A percentile compares a stretch with the other conserved stretches of the same genome.
phyloP scores from a whole-genome alignment of 1,140 invertebrate species.

The Reticulitermes speratus region DNA sequence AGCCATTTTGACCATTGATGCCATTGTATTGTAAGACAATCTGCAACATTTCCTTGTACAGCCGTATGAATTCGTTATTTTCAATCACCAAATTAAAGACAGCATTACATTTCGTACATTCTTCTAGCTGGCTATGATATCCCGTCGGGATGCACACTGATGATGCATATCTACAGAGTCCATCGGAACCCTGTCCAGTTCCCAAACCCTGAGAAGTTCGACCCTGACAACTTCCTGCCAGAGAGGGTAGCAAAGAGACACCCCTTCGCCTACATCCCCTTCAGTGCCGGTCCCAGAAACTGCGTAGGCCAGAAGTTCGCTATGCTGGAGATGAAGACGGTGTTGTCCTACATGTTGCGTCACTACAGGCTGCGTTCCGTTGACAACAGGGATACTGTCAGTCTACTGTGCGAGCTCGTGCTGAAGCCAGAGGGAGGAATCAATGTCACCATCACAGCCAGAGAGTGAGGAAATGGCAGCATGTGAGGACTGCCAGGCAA shows the following conservation, averaged over 20 bases:
- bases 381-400: conserved; percentile 40
- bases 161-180: conserved; percentile 56
- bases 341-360: conserved; percentile 42
- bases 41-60: no score
- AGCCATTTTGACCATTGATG: conserved; percentile 41
- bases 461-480: no score
- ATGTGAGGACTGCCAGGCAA: no score
- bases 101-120: conserved; percentile 41
- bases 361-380: conserved; percentile 10
- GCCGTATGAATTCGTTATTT: no score
- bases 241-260: conserved; percentile 52
- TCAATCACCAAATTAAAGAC: no score
- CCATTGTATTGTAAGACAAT: no score
- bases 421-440: conserved; percentile 41
- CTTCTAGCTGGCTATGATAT: conserved; percentile 41
- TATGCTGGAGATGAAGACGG: conserved; percentile 49
- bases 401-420: conserved; percentile 42
- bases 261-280: conserved; percentile 64
- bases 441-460: background rate
- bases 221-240: conserved; percentile 73
- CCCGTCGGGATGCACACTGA: conserved; percentile 47
- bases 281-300: conserved; percentile 72
- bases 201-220: conserved; percentile 70
- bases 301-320: conserved; percentile 58
- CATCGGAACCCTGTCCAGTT: conserved; percentile 68